These are phyloP conservation scores for Cynopterus brachyotis DNA, from an alignment of 2,113 vertebrate genomes.

Conservation along the genomic window DNA sequence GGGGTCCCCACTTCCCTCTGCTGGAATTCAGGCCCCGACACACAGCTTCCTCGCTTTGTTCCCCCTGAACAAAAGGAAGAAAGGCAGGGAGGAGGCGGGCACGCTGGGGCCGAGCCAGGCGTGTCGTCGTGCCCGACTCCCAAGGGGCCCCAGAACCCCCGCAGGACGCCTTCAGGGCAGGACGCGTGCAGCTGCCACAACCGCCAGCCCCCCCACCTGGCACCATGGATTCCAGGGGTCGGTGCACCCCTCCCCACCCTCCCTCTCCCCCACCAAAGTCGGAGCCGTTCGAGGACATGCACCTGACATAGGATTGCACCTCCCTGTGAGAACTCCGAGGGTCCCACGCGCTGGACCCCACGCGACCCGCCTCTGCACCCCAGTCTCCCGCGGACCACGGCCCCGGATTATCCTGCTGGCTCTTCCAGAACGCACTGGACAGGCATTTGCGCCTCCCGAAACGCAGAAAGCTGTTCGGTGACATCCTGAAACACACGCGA, in stretches of 20 bases:
- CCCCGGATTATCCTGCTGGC: neutral
- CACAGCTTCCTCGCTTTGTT: neutral
- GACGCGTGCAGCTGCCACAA: accelerated
- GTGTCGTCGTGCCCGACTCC: neutral
- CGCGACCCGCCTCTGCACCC: neutral
- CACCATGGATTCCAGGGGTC: neutral
- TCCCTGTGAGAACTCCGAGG: neutral
- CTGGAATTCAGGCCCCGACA: neutral
- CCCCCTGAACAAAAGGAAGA: neutral
- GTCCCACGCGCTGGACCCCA: neutral
- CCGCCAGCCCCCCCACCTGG: neutral
- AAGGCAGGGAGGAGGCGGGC: neutral
- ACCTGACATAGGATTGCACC: neutral
- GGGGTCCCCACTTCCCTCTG: neutral
- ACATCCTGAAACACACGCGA: neutral
- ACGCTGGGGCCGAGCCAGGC: neutral
- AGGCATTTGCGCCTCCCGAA: neutral
- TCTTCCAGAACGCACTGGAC: neutral
- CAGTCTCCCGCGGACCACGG: neutral
- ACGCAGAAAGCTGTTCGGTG: neutral
- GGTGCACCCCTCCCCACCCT: neutral
- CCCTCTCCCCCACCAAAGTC: neutral
- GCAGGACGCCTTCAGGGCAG: too few species aligned
- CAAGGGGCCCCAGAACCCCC: neutral
- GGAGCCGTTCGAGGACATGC: neutral